A percentile compares a stretch with the other conserved stretches of the same genome.
These are phyloP conservation scores for Tamias sibiricus DNA, from an alignment of 2,113 vertebrate species.

Conservation along the genomic window DNA sequence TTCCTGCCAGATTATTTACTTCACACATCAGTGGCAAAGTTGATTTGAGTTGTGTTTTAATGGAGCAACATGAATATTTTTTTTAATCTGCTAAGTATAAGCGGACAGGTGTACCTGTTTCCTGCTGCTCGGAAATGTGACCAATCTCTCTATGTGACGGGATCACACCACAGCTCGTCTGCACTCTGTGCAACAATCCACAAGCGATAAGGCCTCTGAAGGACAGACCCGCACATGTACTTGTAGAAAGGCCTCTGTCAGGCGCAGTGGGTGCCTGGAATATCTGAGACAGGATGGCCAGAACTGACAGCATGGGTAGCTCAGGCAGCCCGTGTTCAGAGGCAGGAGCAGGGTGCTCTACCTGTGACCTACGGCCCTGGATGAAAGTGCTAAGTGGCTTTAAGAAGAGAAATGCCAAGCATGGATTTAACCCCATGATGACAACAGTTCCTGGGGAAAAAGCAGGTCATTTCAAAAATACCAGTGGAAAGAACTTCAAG, in stretches of 20 bases:
- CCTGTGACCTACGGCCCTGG: neutral
- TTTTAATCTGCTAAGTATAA: neutral
- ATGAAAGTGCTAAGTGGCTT: neutral
- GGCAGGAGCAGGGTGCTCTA: neutral
- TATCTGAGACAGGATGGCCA: neutral
- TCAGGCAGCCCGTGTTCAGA: neutral
- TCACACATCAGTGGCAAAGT: neutral
- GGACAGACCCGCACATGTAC: constrained; percentile 22
- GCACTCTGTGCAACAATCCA: constrained; percentile 60
- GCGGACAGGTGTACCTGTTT: constrained; percentile 3
- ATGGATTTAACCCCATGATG: neutral
- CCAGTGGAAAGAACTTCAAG: constrained; percentile 14
- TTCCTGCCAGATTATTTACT: neutral
- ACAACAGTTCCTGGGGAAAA: neutral
- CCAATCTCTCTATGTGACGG: constrained; percentile 56
- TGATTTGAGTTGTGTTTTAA: neutral
- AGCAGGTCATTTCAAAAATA: neutral
- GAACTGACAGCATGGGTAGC: neutral
- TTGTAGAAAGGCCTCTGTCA: constrained; percentile 72
- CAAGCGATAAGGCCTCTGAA: constrained; percentile 55
- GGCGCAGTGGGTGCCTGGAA: constrained; percentile 55
- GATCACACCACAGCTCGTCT: constrained; percentile 68
- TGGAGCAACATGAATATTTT: neutral
- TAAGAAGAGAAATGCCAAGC: neutral
- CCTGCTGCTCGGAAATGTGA: neutral